These are phyloP conservation scores for Drosophila setosimentum DNA, from an alignment of 2,888 invertebrate genomes.

Conservation along the genomic window DNA sequence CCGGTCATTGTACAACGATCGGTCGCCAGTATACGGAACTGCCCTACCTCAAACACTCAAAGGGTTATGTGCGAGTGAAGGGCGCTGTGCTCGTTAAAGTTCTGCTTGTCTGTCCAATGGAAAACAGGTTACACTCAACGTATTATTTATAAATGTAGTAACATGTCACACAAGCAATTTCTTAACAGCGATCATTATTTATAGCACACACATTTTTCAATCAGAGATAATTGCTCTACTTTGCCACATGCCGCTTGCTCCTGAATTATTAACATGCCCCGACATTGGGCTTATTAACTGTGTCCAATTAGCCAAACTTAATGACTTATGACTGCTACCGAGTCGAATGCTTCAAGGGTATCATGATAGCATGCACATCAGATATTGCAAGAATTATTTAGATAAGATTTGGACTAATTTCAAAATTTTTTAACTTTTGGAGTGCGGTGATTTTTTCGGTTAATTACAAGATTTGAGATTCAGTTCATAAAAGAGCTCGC, in stretches of 20 bases:
- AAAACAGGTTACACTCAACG: constrained; percentile 38
- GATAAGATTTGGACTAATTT: background rate
- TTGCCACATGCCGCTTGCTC: constrained; percentile 6
- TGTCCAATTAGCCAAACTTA: constrained; percentile 55
- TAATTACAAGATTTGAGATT: background rate
- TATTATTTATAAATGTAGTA: background rate
- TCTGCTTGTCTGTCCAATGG: constrained; percentile 32
- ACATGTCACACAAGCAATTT: background rate
- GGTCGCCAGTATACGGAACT: constrained; percentile 50
- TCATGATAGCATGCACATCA: constrained; percentile 14
- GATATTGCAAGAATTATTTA: constrained; percentile 10
- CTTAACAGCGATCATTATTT: constrained; percentile 16
- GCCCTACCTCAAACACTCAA: constrained; percentile 43
- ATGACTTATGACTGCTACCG: background rate
- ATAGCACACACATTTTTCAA: constrained; percentile 29
- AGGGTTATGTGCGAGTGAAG: constrained; percentile 42
- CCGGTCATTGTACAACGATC: constrained; percentile 27
- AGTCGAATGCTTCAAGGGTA: constrained; percentile 17
- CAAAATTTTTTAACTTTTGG: accelerated
- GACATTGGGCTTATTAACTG: constrained; percentile 31
- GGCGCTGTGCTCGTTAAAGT: constrained; percentile 57
- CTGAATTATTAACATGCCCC: constrained; percentile 30
- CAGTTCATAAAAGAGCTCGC: background rate
- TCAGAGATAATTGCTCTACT: constrained; percentile 30
- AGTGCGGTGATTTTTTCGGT: background rate